A percentile compares a stretch with the other conserved stretches of the same genome.
phyloP scores from a whole-genome alignment of 2,888 invertebrate species.

The Pachymerium ferrugineum region DNA sequence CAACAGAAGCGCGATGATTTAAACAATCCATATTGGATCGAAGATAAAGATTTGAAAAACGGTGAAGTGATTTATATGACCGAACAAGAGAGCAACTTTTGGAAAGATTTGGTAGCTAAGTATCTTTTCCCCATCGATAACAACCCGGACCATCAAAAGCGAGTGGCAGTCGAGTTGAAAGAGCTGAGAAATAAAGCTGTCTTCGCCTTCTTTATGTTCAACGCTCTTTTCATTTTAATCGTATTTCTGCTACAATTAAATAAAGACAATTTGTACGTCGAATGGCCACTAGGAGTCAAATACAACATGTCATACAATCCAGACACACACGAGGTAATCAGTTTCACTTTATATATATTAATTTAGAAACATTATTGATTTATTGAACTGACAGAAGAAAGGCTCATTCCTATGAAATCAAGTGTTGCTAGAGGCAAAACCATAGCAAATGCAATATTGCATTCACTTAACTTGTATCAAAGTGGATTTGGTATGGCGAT shows the following conservation, averaged over 20 bases:
- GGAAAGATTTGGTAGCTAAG: constrained; percentile 89
- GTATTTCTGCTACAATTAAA: constrained; percentile 97
- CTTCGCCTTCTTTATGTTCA: constrained; percentile 97
- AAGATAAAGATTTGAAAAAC: constrained; percentile 78
- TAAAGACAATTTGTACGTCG: constrained; percentile 91
- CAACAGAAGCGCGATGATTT: constrained; percentile 69
- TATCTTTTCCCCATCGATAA: constrained; percentile 91
- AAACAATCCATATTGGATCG: constrained; percentile 90
- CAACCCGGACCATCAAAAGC: constrained; percentile 84
- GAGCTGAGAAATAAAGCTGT: constrained; percentile 91
- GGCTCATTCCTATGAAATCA: not conserved
- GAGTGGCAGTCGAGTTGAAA: constrained; percentile 84
- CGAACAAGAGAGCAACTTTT: constrained; percentile 80
- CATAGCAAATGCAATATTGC: too few species aligned
- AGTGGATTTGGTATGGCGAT: too few species aligned
- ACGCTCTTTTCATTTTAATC: constrained; percentile 96
- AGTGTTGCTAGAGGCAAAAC: too few species aligned
- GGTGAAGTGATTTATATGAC: constrained; percentile 84
- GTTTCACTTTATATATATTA: not conserved
- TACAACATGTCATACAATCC: constrained; percentile 89
- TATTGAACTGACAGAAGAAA: not conserved
- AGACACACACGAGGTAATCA: constrained; percentile 81
- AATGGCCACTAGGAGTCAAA: constrained; percentile 93
- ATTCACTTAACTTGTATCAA: too few species aligned
- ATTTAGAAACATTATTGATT: not conserved